phyloP scores from a whole-genome alignment of 2,113 vertebrate species.

The Scomber scombrus region DNA sequence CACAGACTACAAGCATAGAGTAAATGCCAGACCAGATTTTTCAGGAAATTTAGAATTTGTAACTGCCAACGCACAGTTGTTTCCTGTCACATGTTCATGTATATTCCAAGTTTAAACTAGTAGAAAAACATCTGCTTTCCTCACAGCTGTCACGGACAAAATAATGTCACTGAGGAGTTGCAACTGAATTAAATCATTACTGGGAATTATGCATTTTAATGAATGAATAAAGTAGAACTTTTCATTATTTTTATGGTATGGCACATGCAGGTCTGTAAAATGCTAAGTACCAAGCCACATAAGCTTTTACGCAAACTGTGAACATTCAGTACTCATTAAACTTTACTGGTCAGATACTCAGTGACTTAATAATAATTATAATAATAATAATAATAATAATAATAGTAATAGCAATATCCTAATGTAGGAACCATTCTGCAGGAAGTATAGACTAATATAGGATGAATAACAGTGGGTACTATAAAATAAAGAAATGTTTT shows the following conservation, averaged over 20 bases:
- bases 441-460: no score
- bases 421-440: not conserved
- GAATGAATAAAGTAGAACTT: not conserved
- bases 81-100: not conserved
- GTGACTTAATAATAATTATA: no score
- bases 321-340: no score
- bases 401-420: no score
- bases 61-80: not conserved
- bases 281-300: not conserved
- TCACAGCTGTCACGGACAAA: not conserved
- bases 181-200: not conserved
- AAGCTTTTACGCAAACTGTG: no score
- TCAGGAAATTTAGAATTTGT: not conserved
- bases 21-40: not conserved
- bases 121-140: constrained; percentile 27
- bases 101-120: not conserved
- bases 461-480: no score
- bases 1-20: not conserved
- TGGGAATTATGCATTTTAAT: not conserved
- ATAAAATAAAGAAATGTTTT: no score
- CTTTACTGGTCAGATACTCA: not conserved
- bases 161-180: not conserved
- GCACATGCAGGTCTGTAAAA: not conserved
- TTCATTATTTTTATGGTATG: not conserved
- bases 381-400: no score